phyloP scores from a whole-genome alignment of 92 coral and sea anemone genomes.

The Umimayanthus kanabou region DNA sequence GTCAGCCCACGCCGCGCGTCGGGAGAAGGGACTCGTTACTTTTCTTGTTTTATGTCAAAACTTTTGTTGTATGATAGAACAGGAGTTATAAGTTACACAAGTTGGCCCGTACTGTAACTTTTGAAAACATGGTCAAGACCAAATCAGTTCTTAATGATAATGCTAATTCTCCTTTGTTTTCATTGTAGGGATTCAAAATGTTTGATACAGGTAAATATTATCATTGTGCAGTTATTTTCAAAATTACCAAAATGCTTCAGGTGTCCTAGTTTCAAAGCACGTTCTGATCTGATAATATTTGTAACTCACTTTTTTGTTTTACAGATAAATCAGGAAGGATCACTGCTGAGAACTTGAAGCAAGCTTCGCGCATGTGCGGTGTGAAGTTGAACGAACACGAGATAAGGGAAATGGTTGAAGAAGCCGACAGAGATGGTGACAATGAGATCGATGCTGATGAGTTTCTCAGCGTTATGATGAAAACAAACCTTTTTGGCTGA shows the following conservation, averaged over 20 bases:
- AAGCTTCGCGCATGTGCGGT: slow-evolving; percentile 82
- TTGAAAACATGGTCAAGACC: background rate
- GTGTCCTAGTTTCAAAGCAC: background rate
- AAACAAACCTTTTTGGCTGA: slow-evolving; percentile 82
- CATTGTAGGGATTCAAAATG: slow-evolving; percentile 84
- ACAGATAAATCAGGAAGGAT: slow-evolving; percentile 90
- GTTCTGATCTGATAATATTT: background rate
- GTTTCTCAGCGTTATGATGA: slow-evolving; percentile 86
- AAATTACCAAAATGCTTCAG: background rate
- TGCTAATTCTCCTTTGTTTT: slow-evolving; percentile 11
- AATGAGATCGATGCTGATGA: slow-evolving; percentile 86
- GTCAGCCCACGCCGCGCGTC: too few relatives aligned
- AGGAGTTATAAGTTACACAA: too few relatives aligned
- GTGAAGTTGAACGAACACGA: slow-evolving; percentile 91
- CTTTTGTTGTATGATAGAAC: too few relatives aligned
- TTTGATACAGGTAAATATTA: slow-evolving; percentile 84
- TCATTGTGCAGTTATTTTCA: background rate
- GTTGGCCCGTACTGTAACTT: too few relatives aligned
- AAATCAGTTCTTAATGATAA: background rate
- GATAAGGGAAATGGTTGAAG: slow-evolving; percentile 91
- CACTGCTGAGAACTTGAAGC: slow-evolving; percentile 75
- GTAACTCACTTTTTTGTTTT: background rate
- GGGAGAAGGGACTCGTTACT: too few relatives aligned
- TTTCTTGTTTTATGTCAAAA: too few relatives aligned
- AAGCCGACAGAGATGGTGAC: slow-evolving; percentile 96